Base-by-base conservation (phyloP, 1,140 invertebrate species). In the Proctacanthus coquilletti region DNA sequence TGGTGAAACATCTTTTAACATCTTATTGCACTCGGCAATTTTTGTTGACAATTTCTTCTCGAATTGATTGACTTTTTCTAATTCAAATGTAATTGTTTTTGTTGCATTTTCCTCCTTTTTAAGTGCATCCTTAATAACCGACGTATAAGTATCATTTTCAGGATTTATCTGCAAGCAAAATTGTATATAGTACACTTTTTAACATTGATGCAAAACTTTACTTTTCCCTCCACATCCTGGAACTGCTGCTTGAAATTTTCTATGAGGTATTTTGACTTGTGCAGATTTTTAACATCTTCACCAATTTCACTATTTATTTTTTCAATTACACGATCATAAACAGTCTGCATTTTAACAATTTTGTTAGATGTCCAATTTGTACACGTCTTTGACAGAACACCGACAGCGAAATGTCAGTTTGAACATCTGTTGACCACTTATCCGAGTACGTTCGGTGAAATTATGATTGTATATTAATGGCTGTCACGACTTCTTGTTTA, bases 71-170 rank as follows among this genome's bases (percentile, higher is more conserved):
- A 69, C 55, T 38, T 61, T 56, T 15, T 54, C 46, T 15, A 69
- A 55, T 36, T 75, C 52, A 5, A 59, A 50, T 17, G 70, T 57
- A 23, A 75, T 62, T 43, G 65, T 59, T 18, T 54, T 46, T 30
- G 60, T 62, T 13, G 70, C 63, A 37, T 58, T 49, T 42, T 77
- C 64, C 32, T 71, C 66, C 49, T 60, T 62, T 42, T 67, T 58
- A 5, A 76, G 57, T 5, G 72, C 68, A 37, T 62, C 61, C 46
- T 74, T 64, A 30, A 77, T 66, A 47, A 68, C 69, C 39, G 66
- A 67, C 2, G 72, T 71, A 40, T 69, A 66, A 50, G 69, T 67
- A 20, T 63, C 62, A 42, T 70, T 71, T 13, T 64, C 68, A 46
- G 74, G 57, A 33, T 71, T 69, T 9, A 79, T 49, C 75, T 75